phyloP scores from a whole-genome alignment of 2,888 invertebrate genomes.

The Metalampra italica region DNA sequence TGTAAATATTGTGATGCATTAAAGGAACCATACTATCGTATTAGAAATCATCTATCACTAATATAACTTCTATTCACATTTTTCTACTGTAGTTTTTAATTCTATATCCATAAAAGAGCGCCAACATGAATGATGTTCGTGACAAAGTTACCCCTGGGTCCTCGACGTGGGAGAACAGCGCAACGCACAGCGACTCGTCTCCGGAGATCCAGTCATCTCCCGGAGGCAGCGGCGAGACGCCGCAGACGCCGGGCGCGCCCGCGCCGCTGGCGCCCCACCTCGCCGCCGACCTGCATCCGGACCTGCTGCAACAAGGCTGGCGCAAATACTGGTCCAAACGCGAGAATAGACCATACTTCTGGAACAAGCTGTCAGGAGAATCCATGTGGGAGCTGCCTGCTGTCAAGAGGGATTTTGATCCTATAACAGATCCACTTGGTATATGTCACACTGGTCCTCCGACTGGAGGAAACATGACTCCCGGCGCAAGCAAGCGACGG shows the following conservation, averaged over 20 bases:
- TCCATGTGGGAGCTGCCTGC: constrained; percentile 98
- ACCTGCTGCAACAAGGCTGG: constrained; percentile 91
- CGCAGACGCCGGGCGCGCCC: constrained; percentile 80
- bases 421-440: constrained; percentile 93
- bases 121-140: constrained; percentile 74
- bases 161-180: constrained; percentile 66
- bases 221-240: constrained; percentile 63
- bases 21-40: constrained; percentile 51
- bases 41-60: constrained; percentile 9
- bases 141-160: constrained; percentile 73
- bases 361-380: constrained; percentile 97
- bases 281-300: constrained; percentile 69
- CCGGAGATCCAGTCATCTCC: constrained; percentile 69
- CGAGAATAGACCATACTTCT: constrained; percentile 96
- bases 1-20: constrained; percentile 40
- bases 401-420: constrained; percentile 90
- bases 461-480: constrained; percentile 67
- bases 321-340: constrained; percentile 97
- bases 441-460: constrained; percentile 80
- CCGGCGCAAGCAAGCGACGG: constrained; percentile 83
- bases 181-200: constrained; percentile 61
- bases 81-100: constrained; percentile 10
- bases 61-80: constrained; percentile 6
- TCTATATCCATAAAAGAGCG: constrained; percentile 19
- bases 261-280: constrained; percentile 68